Percentiles rank a stretch among this genome's conserved stretches.
Evolutionary conservation across 1,140 invertebrate genomes (phyloP).

Genomic region (Drosophila kohkoa): DNA sequence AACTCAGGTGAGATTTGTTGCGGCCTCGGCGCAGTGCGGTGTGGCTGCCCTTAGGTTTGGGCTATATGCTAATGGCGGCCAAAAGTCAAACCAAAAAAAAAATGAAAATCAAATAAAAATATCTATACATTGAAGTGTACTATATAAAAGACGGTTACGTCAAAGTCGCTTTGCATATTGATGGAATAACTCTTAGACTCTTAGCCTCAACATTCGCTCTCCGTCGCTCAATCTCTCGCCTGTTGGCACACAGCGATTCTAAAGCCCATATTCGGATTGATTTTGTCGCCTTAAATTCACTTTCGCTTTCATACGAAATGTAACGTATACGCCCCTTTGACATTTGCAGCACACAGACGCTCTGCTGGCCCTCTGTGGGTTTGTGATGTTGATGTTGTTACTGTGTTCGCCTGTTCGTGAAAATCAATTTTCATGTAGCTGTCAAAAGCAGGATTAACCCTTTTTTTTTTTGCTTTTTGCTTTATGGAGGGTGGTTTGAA

Average conservation of each 20-base stretch:
- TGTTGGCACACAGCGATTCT: constrained; percentile 10
- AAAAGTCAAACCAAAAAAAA: constrained; percentile 25
- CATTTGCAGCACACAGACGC: constrained; percentile 22
- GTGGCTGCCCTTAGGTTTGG: too few species aligned
- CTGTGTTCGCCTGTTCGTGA: constrained; percentile 37
- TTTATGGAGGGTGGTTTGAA: not conserved
- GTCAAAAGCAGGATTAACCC: constrained; percentile 68
- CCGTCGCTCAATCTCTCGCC: not conserved
- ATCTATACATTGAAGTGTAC: not conserved
- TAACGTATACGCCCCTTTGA: constrained; percentile 64
- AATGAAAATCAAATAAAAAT: constrained; percentile 29
- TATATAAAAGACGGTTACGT: constrained; percentile 56
- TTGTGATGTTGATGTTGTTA: constrained; percentile 1
- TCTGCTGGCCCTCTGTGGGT: not conserved
- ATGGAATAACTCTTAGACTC: constrained; percentile 47
- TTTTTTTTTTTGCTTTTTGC: constrained; percentile 32
- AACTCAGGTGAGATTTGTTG: constrained; percentile 74
- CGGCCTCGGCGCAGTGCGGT: constrained; percentile 37
- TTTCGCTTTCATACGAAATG: constrained; percentile 54
- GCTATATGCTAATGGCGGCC: constrained; percentile 37
- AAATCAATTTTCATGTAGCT: constrained; percentile 78
- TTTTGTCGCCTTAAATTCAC: constrained; percentile 52
- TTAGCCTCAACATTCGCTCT: constrained; percentile 3
- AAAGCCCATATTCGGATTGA: constrained; percentile 51
- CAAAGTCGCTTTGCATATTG: constrained; percentile 68